Evolutionary conservation across 35 echinoderm and acorn worm genomes (phyloP).

Genomic region (Holothuria glaberrima): DNA sequence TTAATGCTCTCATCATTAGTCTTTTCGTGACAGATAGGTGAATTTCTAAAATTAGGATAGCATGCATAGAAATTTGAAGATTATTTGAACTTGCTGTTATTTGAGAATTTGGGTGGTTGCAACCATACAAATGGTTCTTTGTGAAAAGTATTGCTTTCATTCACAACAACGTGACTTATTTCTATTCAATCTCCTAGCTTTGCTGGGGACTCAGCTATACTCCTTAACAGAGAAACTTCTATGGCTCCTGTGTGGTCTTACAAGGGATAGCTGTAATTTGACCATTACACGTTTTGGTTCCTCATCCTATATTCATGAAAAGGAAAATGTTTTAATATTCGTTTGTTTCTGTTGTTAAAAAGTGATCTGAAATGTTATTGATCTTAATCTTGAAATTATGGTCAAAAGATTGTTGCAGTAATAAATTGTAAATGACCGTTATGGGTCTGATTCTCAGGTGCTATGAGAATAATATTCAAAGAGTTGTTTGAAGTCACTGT

Average conservation of each 20-base stretch:
- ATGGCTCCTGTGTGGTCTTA: background rate
- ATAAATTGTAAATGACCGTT: too few relatives aligned
- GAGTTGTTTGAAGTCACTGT: too few relatives aligned
- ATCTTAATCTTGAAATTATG: too few relatives aligned
- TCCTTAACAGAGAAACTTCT: background rate
- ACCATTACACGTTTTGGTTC: slow-evolving; percentile 11
- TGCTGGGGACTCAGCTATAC: background rate
- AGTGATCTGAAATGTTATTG: too few relatives aligned
- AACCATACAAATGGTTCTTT: background rate
- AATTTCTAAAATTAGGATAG: too few relatives aligned
- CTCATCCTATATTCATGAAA: slow-evolving; percentile 5
- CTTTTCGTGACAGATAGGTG: too few relatives aligned
- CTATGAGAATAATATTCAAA: too few relatives aligned
- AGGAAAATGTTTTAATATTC: too few relatives aligned
- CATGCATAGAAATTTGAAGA: background rate
- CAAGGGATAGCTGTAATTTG: background rate
- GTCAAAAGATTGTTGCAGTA: too few relatives aligned
- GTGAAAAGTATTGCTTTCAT: background rate
- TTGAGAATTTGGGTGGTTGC: slow-evolving; percentile 26
- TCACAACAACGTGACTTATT: slow-evolving; percentile 1
- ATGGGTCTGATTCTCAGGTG: too few relatives aligned
- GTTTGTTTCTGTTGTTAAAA: too few relatives aligned
- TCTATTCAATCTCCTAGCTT: slow-evolving; percentile 25
- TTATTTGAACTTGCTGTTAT: slow-evolving; percentile 8
- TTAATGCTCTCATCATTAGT: too few relatives aligned